Evolutionary conservation across 1,140 invertebrate species (phyloP).

Genomic region (Drosophila novamexicana): DNA sequence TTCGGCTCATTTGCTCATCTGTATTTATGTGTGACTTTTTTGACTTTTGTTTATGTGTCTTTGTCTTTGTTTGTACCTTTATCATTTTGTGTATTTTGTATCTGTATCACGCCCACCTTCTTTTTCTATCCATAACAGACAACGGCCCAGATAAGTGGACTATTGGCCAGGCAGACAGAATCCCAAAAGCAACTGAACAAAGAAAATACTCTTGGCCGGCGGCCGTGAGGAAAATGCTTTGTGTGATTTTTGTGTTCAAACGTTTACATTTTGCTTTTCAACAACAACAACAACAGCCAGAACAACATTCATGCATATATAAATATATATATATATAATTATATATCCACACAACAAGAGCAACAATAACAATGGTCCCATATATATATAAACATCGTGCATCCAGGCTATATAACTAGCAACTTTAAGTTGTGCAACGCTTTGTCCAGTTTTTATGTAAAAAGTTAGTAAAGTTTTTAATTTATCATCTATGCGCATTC

Average conservation of each 20-base stretch:
- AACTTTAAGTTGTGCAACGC: conserved; percentile 76
- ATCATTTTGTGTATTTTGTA: conserved; percentile 51
- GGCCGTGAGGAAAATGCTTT: conserved; percentile 73
- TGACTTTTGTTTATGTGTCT: conserved; percentile 54
- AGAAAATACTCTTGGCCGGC: conserved; percentile 65
- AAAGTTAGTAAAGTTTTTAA: conserved; percentile 67
- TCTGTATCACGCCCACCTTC: conserved; percentile 63
- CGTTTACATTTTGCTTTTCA: conserved; percentile 74
- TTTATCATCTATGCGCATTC: conserved; percentile 19
- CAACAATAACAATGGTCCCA: conserved; percentile 41
- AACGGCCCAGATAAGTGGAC: conserved; percentile 84
- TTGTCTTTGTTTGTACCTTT: conserved; percentile 9
- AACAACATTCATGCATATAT: conserved; percentile 24
- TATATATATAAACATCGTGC: conserved; percentile 21
- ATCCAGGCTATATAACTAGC: conserved; percentile 49
- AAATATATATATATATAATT: conserved; percentile 15
- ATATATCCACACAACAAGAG: conserved; percentile 22
- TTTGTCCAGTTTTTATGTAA: conserved; percentile 76
- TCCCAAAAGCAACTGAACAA: conserved; percentile 78
- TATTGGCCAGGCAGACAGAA: conserved; percentile 47
- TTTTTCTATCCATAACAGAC: conserved; percentile 71
- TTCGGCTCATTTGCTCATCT: conserved; percentile 31
- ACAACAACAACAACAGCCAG: conserved; percentile 32
- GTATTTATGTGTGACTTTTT: conserved; percentile 37
- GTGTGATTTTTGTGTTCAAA: conserved; percentile 82